Conservation (phyloP, 1,140 invertebrate species). For the Euwallacea fornicatus region DNA sequence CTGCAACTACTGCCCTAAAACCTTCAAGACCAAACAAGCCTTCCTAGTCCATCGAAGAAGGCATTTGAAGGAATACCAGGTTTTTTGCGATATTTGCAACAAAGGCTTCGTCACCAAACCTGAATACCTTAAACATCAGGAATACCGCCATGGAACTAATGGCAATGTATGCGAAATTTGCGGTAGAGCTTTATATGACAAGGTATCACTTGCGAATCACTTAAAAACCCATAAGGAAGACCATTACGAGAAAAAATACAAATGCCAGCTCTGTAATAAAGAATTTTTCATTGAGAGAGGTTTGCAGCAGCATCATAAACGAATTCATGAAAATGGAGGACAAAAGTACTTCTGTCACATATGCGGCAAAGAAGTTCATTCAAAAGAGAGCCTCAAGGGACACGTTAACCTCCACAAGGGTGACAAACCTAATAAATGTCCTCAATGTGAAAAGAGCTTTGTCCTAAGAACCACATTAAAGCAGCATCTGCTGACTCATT, state of each 20-base stretch:
- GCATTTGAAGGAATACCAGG: constrained; percentile 57
- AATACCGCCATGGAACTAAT: constrained; percentile 36
- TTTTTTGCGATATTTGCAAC: constrained; percentile 40
- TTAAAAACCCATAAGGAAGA: constrained; percentile 40
- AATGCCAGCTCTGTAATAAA: constrained; percentile 55
- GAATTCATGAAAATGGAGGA: constrained; percentile 37
- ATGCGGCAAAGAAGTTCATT: constrained; percentile 40
- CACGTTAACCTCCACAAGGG: constrained; percentile 71
- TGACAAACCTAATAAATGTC: constrained; percentile 55
- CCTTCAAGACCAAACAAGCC: constrained; percentile 68
- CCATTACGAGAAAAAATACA: constrained; percentile 50
- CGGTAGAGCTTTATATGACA: constrained; percentile 32
- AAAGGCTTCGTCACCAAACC: constrained; percentile 42
- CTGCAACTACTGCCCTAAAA: constrained; percentile 49
- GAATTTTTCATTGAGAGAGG: constrained; percentile 41
- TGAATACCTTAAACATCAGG: constrained; percentile 40
- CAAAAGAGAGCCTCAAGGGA: constrained; percentile 31
- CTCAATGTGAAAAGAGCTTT: constrained; percentile 41
- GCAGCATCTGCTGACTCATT: constrained; percentile 75
- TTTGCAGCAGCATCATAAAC: constrained; percentile 35
- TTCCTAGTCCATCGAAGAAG: constrained; percentile 66
- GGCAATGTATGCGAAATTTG: constrained; percentile 43
- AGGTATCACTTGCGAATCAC: constrained; percentile 40
- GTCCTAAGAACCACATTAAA: constrained; percentile 50
- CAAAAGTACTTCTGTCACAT: constrained; percentile 40